Evolutionary conservation across 2,797 vertebrate species (phyloP).

Genomic region (Helostoma temminkii): DNA sequence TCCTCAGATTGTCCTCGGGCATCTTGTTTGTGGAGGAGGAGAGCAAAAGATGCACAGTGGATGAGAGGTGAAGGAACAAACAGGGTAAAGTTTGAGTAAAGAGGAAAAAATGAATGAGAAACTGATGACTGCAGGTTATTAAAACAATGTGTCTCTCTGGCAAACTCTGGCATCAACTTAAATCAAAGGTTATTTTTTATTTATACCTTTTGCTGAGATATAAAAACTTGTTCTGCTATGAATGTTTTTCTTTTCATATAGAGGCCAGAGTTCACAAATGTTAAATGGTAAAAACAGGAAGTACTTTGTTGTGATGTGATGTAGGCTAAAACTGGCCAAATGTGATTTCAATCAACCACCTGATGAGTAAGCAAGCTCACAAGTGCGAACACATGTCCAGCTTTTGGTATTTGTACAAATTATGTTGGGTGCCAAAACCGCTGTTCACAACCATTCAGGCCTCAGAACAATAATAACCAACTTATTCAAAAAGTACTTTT

Average conservation of each 20-base stretch:
- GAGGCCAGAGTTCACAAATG: too few species aligned
- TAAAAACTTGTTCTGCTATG: too few species aligned
- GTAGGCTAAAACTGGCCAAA: too few species aligned
- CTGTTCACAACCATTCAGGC: not conserved
- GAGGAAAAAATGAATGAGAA: not conserved
- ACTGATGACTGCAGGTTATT: not conserved
- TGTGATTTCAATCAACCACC: not conserved
- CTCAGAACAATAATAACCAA: not conserved
- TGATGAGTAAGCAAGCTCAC: not conserved
- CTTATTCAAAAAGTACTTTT: not conserved
- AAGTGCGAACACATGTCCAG: not conserved
- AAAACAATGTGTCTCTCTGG: too few species aligned
- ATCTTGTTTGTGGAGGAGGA: slow-evolving; percentile 9
- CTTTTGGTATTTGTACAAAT: not conserved
- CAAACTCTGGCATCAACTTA: too few species aligned
- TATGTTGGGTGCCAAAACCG: not conserved
- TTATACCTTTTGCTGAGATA: too few species aligned
- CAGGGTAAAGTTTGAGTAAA: not conserved
- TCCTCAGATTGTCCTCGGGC: not conserved
- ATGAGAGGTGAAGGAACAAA: slow-evolving; percentile 15
- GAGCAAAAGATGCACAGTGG: not conserved
- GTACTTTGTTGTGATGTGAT: too few species aligned
- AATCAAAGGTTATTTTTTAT: too few species aligned
- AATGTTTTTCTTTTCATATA: too few species aligned
- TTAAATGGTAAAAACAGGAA: too few species aligned